Percentiles rank a stretch among this genome's conserved stretches.
These are phyloP conservation scores for Macrocentrus cingulum DNA, from an alignment of 1,140 invertebrate genomes.

Conservation along the genomic window DNA sequence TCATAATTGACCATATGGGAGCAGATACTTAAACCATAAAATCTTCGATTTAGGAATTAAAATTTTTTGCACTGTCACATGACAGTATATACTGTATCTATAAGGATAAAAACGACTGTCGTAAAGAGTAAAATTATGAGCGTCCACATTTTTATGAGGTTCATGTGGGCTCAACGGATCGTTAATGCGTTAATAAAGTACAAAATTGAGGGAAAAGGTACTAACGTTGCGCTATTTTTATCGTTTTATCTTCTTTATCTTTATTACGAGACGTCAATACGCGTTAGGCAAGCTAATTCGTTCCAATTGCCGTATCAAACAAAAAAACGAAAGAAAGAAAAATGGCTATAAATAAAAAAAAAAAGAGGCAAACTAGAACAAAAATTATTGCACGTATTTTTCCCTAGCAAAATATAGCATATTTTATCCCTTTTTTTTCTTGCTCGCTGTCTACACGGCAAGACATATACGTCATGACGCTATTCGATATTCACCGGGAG, in stretches of 20 bases:
- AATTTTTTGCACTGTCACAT: slow-evolving; percentile 10
- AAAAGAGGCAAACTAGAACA: too few species aligned
- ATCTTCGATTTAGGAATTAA: too few species aligned
- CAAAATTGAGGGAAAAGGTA: slow-evolving; percentile 16
- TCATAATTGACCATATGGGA: too few species aligned
- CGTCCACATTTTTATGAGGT: slow-evolving; percentile 5
- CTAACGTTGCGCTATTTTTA: neutral
- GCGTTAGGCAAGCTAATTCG: neutral
- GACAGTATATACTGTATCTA: neutral
- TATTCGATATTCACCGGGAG: slow-evolving; percentile 27
- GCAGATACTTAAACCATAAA: too few species aligned
- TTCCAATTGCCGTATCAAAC: neutral
- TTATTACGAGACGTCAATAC: slow-evolving; percentile 8
- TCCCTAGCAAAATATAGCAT: too few species aligned
- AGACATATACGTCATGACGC: slow-evolving; percentile 21
- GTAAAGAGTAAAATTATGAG: slow-evolving; percentile 15
- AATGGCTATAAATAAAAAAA: too few species aligned
- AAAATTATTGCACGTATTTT: too few species aligned
- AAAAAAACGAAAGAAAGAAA: neutral
- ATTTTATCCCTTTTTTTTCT: slow-evolving; percentile 6
- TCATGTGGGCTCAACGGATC: slow-evolving; percentile 17
- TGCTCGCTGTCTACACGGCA: slow-evolving; percentile 2
- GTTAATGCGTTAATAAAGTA: slow-evolving; percentile 23
- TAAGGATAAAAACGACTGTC: slow-evolving; percentile 7
- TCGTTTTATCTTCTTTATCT: slow-evolving; percentile 2